Base-by-base conservation (phyloP, 2,888 invertebrate species). In the Neria commutata region DNA sequence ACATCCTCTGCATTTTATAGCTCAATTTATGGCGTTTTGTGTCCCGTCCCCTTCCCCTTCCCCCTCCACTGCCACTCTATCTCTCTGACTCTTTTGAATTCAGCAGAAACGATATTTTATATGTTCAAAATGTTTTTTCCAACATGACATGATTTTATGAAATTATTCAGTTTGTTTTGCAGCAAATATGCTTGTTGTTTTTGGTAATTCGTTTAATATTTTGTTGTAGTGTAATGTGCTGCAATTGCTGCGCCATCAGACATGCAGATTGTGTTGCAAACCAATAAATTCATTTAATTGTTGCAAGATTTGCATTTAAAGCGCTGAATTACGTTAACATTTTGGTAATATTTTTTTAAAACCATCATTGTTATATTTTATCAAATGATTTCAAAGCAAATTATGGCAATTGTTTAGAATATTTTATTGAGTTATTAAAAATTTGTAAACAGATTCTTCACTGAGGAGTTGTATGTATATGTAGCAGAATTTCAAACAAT, bases 191-290 rank as follows among this genome's bases (percentile, higher is more conserved):
- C n/a, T n/a, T n/a, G n/a, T 29, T 29, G 6, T 29, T 29, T 29
- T 11, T 6, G 29, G 11, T 29, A 29, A 29, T 29, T 29, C 11
- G 29, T 29, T 29, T 6, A 11, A 6, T 29, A 11, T 11, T 29
- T 29, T 29, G 29, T 6, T 11, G 29, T 6, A 29, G 6, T 29
- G 6, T 6, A 11, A 8, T 29, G 11, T 29, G 29, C 29, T 29
- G 29, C 6, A 11, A 11, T 11, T 8, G 11, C 29, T 29, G 29
- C 11, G 52, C 55, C 63, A 69, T 70, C 65, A 63, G 61, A 54
- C 62, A 72, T 73, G 67, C 72, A 63, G 63, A 47, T 58, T 69
- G 65, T 66, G 70, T 69, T 64, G 57, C 47, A 34, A 49, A 29
- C 54, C 63, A 59, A 66, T 68, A 65, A 29, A 29, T 29, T 29